Percentiles rank a stretch among this genome's conserved stretches.
Evolutionary conservation across 2,113 vertebrate species (phyloP).

Genomic region (Pelmatolapia mariae): DNA sequence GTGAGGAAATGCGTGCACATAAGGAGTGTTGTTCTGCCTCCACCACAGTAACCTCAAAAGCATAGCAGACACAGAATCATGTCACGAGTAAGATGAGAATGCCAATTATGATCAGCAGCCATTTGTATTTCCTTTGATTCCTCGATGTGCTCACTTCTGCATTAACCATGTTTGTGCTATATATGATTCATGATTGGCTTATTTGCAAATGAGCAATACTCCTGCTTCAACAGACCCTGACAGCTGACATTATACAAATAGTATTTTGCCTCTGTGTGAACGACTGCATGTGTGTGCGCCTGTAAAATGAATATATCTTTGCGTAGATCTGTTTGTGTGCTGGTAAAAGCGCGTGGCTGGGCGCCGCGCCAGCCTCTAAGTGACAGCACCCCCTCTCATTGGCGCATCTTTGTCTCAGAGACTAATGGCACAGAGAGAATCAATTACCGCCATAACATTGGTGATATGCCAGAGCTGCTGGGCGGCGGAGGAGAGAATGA

Average conservation of each 20-base stretch:
- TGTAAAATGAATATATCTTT: constrained; percentile 19
- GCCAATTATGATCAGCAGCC: constrained; percentile 19
- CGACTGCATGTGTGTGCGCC: background rate
- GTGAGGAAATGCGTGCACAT: background rate
- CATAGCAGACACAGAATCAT: constrained; percentile 8
- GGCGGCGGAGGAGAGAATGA: constrained; percentile 20
- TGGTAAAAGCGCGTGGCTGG: constrained; percentile 60
- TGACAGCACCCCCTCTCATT: constrained; percentile 89
- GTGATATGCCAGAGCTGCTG: constrained; percentile 80
- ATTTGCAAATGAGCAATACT: constrained; percentile 39
- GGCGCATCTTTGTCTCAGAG: constrained; percentile 77
- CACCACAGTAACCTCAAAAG: constrained; percentile 21
- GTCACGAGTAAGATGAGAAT: constrained; percentile 14
- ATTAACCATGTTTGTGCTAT: background rate
- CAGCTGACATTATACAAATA: constrained; percentile 28
- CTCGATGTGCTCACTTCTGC: background rate
- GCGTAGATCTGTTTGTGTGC: constrained; percentile 42
- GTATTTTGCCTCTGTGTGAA: constrained; percentile 8
- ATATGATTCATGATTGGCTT: constrained; percentile 1
- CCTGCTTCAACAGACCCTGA: constrained; percentile 49
- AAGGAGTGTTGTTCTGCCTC: background rate
- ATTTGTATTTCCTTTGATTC: constrained; percentile 52
- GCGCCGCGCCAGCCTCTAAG: constrained; percentile 80
- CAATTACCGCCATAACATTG: constrained; percentile 89
- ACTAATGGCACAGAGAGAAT: constrained; percentile 94